Evolutionary conservation across 2,797 vertebrate genomes (phyloP).

Genomic region (Chloroceryle inda): DNA sequence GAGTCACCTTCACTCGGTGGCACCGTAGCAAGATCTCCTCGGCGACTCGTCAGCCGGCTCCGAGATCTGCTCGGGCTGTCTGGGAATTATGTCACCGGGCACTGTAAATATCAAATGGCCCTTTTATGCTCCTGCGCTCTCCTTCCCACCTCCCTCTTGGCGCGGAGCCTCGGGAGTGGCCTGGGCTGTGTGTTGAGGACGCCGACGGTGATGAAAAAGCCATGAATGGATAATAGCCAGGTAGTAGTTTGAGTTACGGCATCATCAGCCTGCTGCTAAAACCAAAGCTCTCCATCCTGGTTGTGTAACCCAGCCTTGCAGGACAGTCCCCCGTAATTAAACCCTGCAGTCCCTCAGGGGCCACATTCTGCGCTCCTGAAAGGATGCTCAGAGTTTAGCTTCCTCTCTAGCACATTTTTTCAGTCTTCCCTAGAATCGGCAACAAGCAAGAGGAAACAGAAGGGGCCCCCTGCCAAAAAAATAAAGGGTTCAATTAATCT

Average conservation of each 20-base stretch:
- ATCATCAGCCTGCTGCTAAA: not conserved
- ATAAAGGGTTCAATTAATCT: conserved; percentile 53
- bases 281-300: not conserved
- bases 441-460: not conserved
- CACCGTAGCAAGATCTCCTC: not conserved
- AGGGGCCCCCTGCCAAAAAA: not conserved
- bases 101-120: not conserved
- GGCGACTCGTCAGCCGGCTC: not conserved
- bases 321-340: not conserved
- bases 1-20: conserved; percentile 38
- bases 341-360: not conserved
- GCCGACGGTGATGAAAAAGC: not conserved
- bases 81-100: conserved; percentile 44
- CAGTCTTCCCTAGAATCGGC: conserved; percentile 27
- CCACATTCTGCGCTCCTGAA: not conserved
- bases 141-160: not conserved
- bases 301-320: not conserved
- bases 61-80: fast-evolving
- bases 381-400: conserved; percentile 15
- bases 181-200: not conserved
- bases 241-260: not conserved
- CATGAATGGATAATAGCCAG: conserved; percentile 15
- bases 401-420: not conserved
- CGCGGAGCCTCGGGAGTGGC: fast-evolving
- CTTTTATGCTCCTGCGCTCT: not conserved